Conservation (phyloP, 2,113 vertebrate species). For the Psammodynastes pulverulentus region DNA sequence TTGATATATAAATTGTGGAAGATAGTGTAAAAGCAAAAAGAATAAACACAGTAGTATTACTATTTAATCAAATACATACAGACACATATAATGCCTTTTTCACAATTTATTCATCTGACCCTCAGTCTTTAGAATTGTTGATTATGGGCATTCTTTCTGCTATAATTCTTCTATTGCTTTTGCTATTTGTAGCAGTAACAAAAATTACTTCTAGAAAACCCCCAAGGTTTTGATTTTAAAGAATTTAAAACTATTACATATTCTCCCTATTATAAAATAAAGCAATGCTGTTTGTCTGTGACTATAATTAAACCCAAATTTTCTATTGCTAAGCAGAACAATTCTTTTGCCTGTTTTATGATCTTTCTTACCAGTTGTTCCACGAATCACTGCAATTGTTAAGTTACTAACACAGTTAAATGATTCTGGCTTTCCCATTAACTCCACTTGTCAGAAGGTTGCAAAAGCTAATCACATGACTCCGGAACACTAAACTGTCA, state of each 20-base stretch:
- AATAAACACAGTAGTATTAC: background rate
- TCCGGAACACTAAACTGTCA: background rate
- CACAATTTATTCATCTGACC: background rate
- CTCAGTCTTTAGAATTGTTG: background rate
- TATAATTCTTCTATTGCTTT: background rate
- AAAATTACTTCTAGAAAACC: background rate
- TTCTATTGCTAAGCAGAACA: background rate
- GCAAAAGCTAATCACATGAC: background rate
- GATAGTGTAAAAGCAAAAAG: background rate
- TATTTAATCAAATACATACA: background rate
- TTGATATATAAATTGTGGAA: background rate
- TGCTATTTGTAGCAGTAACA: background rate
- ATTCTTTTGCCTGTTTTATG: background rate
- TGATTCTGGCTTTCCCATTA: background rate
- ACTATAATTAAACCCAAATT: background rate
- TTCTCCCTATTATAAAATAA: background rate
- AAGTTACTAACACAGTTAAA: background rate
- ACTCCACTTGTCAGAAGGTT: background rate
- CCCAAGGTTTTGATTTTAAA: background rate
- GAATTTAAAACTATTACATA: background rate
- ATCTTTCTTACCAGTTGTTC: background rate
- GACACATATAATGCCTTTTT: background rate
- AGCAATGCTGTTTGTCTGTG: background rate
- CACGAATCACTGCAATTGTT: background rate
- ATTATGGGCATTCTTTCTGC: background rate